Evolutionary conservation across 2,113 vertebrate species (phyloP).

Genomic region (Arvicanthis niloticus): DNA sequence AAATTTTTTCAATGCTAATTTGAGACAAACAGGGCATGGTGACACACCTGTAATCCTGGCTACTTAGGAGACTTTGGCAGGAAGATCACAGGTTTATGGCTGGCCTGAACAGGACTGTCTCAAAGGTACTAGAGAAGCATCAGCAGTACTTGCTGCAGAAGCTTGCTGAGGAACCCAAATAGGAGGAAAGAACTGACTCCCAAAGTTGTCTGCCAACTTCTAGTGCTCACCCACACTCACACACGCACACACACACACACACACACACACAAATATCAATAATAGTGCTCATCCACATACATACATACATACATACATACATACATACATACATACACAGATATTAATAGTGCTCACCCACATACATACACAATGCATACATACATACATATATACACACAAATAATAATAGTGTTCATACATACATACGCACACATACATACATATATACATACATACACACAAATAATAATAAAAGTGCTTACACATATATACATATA

Average conservation of each 20-base stretch:
- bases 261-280: background rate
- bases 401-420: too few relatives aligned
- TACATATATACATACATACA: too few relatives aligned
- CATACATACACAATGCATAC: too few relatives aligned
- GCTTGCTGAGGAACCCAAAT: background rate
- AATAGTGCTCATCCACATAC: too few relatives aligned
- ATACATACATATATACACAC: too few relatives aligned
- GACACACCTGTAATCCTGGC: background rate
- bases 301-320: background rate
- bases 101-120: background rate
- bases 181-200: background rate
- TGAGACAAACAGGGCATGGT: background rate
- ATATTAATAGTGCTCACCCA: too few relatives aligned
- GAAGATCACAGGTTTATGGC: background rate
- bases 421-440: too few relatives aligned
- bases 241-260: too few relatives aligned
- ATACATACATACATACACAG: too few relatives aligned
- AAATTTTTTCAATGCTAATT: background rate
- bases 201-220: background rate
- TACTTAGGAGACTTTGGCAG: background rate
- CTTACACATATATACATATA: too few relatives aligned
- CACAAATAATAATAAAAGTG: too few relatives aligned
- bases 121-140: background rate
- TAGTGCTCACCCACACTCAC: background rate
- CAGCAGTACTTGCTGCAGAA: background rate